Conservation (phyloP, 2,113 vertebrate species). For the Furnarius figulus region DNA sequence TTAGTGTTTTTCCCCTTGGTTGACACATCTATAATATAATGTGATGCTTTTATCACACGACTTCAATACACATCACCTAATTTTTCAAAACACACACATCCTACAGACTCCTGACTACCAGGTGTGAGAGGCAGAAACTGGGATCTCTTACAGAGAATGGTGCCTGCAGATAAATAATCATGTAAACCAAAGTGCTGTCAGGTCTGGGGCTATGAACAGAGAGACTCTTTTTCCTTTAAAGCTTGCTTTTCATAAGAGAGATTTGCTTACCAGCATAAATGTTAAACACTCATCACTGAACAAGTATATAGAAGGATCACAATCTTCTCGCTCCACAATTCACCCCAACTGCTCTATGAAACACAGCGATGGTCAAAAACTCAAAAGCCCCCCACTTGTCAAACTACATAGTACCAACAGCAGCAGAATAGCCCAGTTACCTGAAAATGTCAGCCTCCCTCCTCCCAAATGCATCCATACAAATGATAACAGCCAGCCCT, state of each 20-base stretch:
- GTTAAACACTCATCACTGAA: not conserved
- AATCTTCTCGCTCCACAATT: not conserved
- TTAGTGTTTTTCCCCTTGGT: not conserved
- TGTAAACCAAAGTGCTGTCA: not conserved
- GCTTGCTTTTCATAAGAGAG: not conserved
- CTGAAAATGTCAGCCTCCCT: not conserved
- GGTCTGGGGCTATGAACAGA: not conserved
- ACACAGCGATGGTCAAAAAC: not conserved
- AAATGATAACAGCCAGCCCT: not conserved
- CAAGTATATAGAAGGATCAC: not conserved
- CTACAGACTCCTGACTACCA: not conserved
- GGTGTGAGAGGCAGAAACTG: not conserved
- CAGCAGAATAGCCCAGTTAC: not conserved
- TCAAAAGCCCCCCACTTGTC: not conserved
- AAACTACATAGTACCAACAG: not conserved
- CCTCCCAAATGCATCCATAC: not conserved
- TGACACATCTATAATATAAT: not conserved
- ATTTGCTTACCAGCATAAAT: constrained; percentile 9
- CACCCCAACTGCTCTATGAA: not conserved
- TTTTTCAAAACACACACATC: not conserved
- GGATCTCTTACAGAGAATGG: not conserved
- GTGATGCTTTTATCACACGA: not conserved
- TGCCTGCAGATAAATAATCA: not conserved
- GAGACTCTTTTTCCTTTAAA: not conserved
- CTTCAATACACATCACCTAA: not conserved